Percentiles rank a stretch among this genome's conserved stretches.
Evolutionary conservation across 2,113 vertebrate genomes (phyloP).

Genomic region (Phycodurus eques): DNA sequence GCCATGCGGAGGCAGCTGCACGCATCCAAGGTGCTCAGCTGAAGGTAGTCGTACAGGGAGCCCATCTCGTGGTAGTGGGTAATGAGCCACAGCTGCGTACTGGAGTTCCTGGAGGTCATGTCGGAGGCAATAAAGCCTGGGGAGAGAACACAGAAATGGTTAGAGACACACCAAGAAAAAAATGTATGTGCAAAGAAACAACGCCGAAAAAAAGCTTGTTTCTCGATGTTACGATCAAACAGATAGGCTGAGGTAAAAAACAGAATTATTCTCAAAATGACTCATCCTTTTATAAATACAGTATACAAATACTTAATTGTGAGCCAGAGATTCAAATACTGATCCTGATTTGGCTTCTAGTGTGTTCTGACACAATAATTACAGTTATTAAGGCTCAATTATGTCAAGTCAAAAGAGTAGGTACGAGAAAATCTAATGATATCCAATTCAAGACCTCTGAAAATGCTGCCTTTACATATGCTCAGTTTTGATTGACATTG

Average conservation of each 20-base stretch:
- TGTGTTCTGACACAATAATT: background rate
- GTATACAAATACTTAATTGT: no score
- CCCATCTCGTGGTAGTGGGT: constrained; percentile 98
- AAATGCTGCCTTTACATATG: no score
- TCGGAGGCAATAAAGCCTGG: constrained; percentile 94
- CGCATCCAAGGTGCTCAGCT: constrained; percentile 90
- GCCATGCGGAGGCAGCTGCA: constrained; percentile 89
- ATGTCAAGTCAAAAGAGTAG: background rate
- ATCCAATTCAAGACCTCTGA: background rate
- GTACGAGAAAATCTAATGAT: background rate
- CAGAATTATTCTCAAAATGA: background rate
- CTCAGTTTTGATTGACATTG: no score
- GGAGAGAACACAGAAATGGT: constrained; percentile 1
- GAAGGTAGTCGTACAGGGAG: constrained; percentile 94
- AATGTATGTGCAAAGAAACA: background rate
- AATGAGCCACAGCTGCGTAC: constrained; percentile 96
- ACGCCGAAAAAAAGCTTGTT: background rate
- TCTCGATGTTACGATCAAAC: background rate
- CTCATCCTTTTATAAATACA: background rate
- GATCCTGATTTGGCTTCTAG: background rate
- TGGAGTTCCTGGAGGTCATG: constrained; percentile 98
- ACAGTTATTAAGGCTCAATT: background rate
- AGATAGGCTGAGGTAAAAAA: background rate
- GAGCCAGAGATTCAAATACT: no score
- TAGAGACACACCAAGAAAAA: background rate